These are phyloP conservation scores for Chitala chitala DNA, from an alignment of 2,113 vertebrate species.

Conservation along the genomic window DNA sequence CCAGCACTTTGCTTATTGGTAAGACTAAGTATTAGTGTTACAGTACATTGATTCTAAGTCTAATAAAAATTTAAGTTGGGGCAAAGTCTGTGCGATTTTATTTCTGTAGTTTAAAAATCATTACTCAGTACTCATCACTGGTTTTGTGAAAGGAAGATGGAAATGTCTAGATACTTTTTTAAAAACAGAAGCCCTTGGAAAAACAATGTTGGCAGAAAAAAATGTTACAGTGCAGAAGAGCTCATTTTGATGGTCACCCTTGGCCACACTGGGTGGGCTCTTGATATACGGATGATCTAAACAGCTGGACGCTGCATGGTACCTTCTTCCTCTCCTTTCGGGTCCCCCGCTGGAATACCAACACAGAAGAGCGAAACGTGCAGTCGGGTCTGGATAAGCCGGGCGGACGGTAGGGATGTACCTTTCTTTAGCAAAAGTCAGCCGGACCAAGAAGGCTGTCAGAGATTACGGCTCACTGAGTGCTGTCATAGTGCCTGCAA, in stretches of 20 bases:
- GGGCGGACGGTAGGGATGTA: constrained; percentile 23
- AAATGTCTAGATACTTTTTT: constrained; percentile 6
- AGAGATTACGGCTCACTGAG: not conserved
- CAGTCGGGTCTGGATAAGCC: constrained; percentile 28
- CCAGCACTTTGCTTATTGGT: not conserved
- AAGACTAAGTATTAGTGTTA: constrained; percentile 2
- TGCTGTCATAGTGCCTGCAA: no score
- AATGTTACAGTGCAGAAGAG: constrained; percentile 4
- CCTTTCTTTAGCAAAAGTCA: constrained; percentile 14
- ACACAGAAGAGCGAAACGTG: constrained; percentile 4
- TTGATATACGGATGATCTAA: not conserved
- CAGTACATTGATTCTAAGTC: not conserved
- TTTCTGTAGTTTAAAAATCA: not conserved
- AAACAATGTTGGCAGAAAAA: not conserved
- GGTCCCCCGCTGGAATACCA: not conserved
- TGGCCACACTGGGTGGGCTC: not conserved
- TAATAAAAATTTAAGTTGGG: not conserved
- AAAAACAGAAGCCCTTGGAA: not conserved
- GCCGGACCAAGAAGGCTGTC: constrained; percentile 6
- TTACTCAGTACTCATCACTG: not conserved
- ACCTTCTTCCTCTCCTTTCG: not conserved
- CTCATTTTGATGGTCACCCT: not conserved
- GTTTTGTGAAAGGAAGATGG: constrained; percentile 8
- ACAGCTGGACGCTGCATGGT: not conserved
- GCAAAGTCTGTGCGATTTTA: not conserved